Evolutionary conservation across 2,888 invertebrate genomes (phyloP), one percentile per base, ranked within the genome.

Genomic region (Beris morrisii): DNA sequence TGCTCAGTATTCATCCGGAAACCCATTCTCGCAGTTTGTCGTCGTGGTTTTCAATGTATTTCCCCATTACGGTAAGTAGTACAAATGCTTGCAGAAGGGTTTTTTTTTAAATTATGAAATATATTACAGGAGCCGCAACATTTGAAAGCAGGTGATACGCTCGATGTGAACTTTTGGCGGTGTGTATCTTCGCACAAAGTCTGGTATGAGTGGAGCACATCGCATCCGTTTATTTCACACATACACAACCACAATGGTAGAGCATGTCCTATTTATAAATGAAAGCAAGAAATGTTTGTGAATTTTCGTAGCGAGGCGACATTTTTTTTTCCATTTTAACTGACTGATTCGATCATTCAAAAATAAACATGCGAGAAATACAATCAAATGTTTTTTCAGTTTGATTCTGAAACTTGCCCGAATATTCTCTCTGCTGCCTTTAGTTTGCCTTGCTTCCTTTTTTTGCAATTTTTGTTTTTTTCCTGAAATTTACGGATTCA

Each of bases 11-110:
- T 74, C 88, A 92, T 73, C 97, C 98, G 1, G 84, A 86, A 54
- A 92, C 92, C 1, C 93, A 95, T 78, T 94, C 96, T 22, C 84
- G 86, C 1, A 93, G 93, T 72, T 95, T 99, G 95, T 92, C 95
- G 75, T 95, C 95, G 69, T 99, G 99, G 99, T 99, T 98, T 79
- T 97, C 98, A 5, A 92, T 97, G 71, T 92, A 92, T 74, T 95
- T 98, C 77, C 97, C 98, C 7, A 86, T 95, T 54, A 85, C 85
- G 82, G 93, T 92, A 82, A 81, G 80, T 74, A 57, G 22, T 22
- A 22, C 2, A 22, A 22, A 22, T 22, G 22, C 22, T 22, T 22
- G 3, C 22, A 22, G 22, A 22, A 3, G 3, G 15, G n/a, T n/a
- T 45, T 52, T 13, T 50, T 12, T 28, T 56, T 56, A 43, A 54